These are phyloP conservation scores for Drosophila gunungcola DNA, from an alignment of 1,140 invertebrate genomes.

Conservation along the genomic window DNA sequence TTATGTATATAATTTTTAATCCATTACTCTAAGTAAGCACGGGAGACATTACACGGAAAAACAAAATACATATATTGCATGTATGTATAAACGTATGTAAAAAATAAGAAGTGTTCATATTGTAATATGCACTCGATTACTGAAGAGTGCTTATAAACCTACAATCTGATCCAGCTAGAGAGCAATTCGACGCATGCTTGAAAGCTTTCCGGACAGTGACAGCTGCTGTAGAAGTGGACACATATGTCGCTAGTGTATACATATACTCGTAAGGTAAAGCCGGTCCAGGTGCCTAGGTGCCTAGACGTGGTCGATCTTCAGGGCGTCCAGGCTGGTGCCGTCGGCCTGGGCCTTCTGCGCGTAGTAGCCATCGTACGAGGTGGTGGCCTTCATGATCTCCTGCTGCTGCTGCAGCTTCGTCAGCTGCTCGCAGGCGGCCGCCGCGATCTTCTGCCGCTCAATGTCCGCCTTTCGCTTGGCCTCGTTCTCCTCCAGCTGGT, in stretches of 20 bases:
- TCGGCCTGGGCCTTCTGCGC: conserved; percentile 71
- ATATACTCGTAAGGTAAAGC: conserved; percentile 3
- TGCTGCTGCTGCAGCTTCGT: conserved; percentile 70
- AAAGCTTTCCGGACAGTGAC: conserved; percentile 22
- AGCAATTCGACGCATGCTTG: conserved; percentile 42
- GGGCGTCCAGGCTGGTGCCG: conserved; percentile 61
- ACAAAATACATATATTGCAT: conserved; percentile 44
- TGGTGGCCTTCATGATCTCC: conserved; percentile 71
- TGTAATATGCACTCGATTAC: conserved; percentile 38
- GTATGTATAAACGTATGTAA: conserved; percentile 39
- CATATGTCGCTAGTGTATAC: conserved; percentile 13
- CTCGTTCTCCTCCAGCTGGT: conserved; percentile 77
- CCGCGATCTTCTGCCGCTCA: conserved; percentile 73
- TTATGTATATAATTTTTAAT: conserved; percentile 36
- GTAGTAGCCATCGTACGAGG: conserved; percentile 73
- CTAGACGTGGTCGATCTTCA: conserved; percentile 73
- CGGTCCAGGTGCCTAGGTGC: background rate
- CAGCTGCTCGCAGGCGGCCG: conserved; percentile 71
- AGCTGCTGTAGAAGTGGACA: conserved; percentile 34
- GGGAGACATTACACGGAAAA: conserved; percentile 44
- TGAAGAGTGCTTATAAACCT: conserved; percentile 15
- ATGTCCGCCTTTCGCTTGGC: conserved; percentile 72
- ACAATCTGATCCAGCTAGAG: conserved; percentile 45
- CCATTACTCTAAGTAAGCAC: conserved; percentile 53
- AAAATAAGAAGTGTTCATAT: conserved; percentile 32